These are phyloP conservation scores for Lethrus apterus DNA, from an alignment of 1,140 invertebrate genomes.

Conservation along the genomic window DNA sequence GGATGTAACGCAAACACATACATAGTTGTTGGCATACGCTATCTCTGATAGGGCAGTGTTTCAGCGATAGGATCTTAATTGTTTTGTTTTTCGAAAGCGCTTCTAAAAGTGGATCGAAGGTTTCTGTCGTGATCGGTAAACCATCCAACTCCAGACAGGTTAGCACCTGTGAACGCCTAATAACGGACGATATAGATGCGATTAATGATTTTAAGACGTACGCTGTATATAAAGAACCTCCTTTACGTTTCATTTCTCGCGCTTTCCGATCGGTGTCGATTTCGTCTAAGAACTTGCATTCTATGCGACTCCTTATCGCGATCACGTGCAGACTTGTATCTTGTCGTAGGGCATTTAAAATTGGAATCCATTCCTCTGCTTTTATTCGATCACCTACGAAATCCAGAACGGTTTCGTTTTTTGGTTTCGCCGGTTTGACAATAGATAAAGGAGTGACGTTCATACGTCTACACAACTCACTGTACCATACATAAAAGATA, in stretches of 20 bases:
- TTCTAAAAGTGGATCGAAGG: conserved; percentile 50
- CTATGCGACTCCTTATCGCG: conserved; percentile 43
- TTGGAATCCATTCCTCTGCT: conserved; percentile 60
- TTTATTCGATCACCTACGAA: conserved; percentile 61
- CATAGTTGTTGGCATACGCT: conserved; percentile 55
- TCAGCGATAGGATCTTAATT: conserved; percentile 53
- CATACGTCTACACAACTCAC: conserved; percentile 36
- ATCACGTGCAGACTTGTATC: conserved; percentile 55
- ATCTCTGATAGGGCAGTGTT: conserved; percentile 54
- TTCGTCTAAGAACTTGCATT: conserved; percentile 45
- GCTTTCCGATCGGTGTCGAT: conserved; percentile 50
- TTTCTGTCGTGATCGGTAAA: conserved; percentile 53
- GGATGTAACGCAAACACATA: conserved; percentile 48
- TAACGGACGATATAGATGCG: conserved; percentile 45
- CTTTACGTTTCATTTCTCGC: conserved; percentile 31
- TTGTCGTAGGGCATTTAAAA: conserved; percentile 55
- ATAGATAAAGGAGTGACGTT: conserved; percentile 31
- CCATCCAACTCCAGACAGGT: conserved; percentile 54
- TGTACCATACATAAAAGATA: conserved; percentile 39
- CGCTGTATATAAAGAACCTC: conserved; percentile 34
- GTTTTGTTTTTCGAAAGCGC: conserved; percentile 48
- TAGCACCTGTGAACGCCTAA: conserved; percentile 48
- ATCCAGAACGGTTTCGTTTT: conserved; percentile 45
- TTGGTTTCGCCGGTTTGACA: conserved; percentile 39
- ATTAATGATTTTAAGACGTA: conserved; percentile 35